Percentiles rank a stretch among this genome's conserved stretches.
phyloP scores from a whole-genome alignment of 2,888 invertebrate genomes.

The Bibio marci region DNA sequence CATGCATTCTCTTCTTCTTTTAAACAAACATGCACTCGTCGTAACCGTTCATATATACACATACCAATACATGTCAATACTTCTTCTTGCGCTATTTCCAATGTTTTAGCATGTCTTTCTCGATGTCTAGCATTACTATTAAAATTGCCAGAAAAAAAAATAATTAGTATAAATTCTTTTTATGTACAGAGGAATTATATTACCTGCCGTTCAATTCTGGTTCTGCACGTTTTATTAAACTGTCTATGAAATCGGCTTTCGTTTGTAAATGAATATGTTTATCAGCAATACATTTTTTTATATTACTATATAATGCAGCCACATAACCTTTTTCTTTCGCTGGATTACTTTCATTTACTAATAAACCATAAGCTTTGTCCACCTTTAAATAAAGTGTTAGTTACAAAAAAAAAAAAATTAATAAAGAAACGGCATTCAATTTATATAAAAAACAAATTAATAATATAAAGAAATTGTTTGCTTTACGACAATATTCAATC shows the following conservation, averaged over 20 bases:
- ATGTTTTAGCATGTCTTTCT: constrained; percentile 89
- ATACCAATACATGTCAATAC: constrained; percentile 88
- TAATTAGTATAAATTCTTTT: neutral
- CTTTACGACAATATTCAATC: too few species aligned
- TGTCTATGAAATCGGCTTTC: constrained; percentile 75
- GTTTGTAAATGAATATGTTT: constrained; percentile 77
- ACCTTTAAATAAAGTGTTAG: constrained; percentile 28
- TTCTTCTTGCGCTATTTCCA: constrained; percentile 93
- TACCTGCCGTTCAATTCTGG: constrained; percentile 77
- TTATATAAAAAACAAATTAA: too few species aligned
- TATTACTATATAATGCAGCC: constrained; percentile 68
- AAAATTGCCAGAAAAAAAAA: constrained; percentile 2
- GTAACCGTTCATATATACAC: constrained; percentile 79
- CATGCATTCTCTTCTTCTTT: constrained; percentile 89
- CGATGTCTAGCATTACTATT: constrained; percentile 42
- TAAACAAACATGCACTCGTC: constrained; percentile 70
- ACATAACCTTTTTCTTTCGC: constrained; percentile 81
- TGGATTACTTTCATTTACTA: constrained; percentile 70
- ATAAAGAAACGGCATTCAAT: neutral
- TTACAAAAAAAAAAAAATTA: too few species aligned
- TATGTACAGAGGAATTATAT: constrained; percentile 1
- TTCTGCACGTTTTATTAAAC: constrained; percentile 76
- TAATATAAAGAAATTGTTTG: too few species aligned
- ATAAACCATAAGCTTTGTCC: constrained; percentile 63
- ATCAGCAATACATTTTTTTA: constrained; percentile 69